A percentile compares a stretch with the other conserved stretches of the same genome.
phyloP scores from a whole-genome alignment of 2,797 vertebrate genomes.

The Huso huso region DNA sequence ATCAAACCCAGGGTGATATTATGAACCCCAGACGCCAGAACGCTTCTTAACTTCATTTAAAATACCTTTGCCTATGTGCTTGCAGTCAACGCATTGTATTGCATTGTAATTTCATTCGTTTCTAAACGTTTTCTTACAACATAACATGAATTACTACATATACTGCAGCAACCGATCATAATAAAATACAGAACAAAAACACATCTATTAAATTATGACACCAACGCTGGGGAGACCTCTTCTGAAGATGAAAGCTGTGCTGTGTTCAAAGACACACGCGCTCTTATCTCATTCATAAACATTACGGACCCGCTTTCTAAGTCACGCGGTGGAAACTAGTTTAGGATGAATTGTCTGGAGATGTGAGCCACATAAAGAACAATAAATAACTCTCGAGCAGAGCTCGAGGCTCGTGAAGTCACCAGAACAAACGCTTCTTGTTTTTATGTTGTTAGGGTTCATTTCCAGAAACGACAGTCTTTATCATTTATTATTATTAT shows the following conservation, averaged over 20 bases:
- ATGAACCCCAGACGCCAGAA: too few relatives aligned
- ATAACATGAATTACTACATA: not conserved
- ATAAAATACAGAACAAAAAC: not conserved
- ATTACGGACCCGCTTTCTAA: not conserved
- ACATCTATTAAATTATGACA: not conserved
- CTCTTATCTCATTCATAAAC: constrained; percentile 1
- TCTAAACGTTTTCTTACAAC: not conserved
- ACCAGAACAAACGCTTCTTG: too few relatives aligned
- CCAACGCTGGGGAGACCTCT: not conserved
- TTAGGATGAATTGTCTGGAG: not conserved
- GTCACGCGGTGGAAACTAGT: not conserved
- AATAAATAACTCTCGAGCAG: not conserved
- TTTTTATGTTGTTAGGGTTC: too few relatives aligned
- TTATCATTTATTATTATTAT: too few relatives aligned
- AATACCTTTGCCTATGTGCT: too few relatives aligned
- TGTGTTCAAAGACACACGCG: not conserved
- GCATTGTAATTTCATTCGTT: too few relatives aligned
- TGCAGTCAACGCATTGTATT: too few relatives aligned
- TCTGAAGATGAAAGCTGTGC: not conserved
- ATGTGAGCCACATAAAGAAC: not conserved
- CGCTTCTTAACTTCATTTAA: too few relatives aligned
- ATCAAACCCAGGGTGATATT: too few relatives aligned
- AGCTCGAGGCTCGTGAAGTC: too few relatives aligned
- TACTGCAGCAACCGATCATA: not conserved
- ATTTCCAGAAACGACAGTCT: too few relatives aligned